Base-by-base conservation (phyloP, 1,140 invertebrate species). In the Orius insidiosus region DNA sequence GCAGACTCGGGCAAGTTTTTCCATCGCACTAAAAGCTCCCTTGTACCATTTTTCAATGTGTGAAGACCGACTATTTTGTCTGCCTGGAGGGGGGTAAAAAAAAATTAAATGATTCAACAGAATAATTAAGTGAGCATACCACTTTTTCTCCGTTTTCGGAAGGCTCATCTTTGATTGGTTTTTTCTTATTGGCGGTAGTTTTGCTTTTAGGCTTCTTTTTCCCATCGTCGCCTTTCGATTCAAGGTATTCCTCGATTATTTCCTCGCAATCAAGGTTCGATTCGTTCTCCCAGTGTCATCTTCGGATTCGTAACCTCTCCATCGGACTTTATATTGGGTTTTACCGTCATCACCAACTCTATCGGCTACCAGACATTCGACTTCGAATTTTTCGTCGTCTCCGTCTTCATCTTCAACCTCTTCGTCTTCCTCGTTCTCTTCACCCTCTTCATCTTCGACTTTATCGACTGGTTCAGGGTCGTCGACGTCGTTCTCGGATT, bases 1-100 rank as follows among this genome's bases (percentile, higher is more conserved):
- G 75, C 68, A 42, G 72, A 68, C 13, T 63, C 56, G 1, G 65
- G 64, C 62, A 75, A 81, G 6, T 78, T 78, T 57, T 79, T 86
- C 82, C 84, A 87, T 52, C 79, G 70, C 40, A 87, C 79, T 4
- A 82, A 63, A 55, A 84, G 86, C 52, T 85, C 71, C 14, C 71
- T 63, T 13, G 67, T 68, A 1, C 77, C 77, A 62, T 75, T 70
- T 55, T 75, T 75, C 48, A 76, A 76, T 37, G 75, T 69, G 46
- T 76, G 70, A 8, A 76, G 76, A 56, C 84, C 79, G 19, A 85
- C 58, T 46, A 86, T 83, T 47, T 72, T 71, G 11, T 83, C 78
- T 3, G 85, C 80, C 24, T 24, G 24, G n/a, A n/a, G n/a, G n/a
- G n/a, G n/a, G n/a, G n/a, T n/a, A n/a, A 24, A 24, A 24, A 24